These are phyloP conservation scores for Piscicola geometra DNA, from an alignment of 2,888 invertebrate species.

Conservation along the genomic window DNA sequence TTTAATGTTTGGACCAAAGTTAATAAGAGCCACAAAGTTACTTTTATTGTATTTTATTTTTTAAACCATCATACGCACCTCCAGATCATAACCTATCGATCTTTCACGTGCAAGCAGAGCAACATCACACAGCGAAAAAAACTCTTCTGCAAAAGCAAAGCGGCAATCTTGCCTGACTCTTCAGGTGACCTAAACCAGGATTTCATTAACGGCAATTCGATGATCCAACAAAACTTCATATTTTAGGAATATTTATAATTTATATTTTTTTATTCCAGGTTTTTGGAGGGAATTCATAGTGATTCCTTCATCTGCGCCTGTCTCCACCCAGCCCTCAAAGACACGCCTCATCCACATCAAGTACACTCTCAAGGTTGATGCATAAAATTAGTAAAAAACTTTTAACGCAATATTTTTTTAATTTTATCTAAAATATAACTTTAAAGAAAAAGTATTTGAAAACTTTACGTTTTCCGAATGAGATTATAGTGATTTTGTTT, in stretches of 20 bases:
- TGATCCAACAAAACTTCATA: not conserved
- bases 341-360: not conserved
- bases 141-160: conserved; percentile 1
- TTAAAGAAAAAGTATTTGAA: too few species aligned
- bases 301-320: not conserved
- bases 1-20: too few species aligned
- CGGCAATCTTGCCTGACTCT: not conserved
- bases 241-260: not conserved
- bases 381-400: too few species aligned
- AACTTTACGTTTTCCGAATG: too few species aligned
- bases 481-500: too few species aligned
- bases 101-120: not conserved
- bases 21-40: too few species aligned
- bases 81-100: not conserved
- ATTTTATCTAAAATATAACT: too few species aligned
- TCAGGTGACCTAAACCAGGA: not conserved
- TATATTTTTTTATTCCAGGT: not conserved
- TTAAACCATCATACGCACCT: too few species aligned
- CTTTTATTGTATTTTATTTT: too few species aligned
- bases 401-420: too few species aligned
- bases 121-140: conserved; percentile 13
- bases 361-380: conserved; percentile 6
- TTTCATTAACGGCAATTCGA: not conserved
- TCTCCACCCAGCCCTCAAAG: not conserved
- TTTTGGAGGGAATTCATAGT: conserved; percentile 1